Percentiles rank a stretch among this genome's conserved stretches.
These are phyloP conservation scores for Abrostola tripartita DNA, from an alignment of 2,888 invertebrate genomes.

Conservation along the genomic window DNA sequence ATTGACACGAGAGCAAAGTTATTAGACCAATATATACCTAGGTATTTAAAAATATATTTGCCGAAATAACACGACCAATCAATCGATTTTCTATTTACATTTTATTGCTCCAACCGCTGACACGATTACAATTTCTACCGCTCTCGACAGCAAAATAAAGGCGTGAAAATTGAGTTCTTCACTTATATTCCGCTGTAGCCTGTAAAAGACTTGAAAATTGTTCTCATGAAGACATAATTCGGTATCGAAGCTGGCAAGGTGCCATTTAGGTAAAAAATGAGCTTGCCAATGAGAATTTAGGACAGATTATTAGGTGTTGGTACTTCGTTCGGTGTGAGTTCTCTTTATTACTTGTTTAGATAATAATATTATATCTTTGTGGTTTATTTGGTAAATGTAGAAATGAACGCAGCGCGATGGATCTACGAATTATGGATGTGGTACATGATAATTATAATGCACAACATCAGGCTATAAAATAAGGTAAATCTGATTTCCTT, in stretches of 20 bases:
- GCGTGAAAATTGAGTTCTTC: not conserved
- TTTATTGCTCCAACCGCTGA: not conserved
- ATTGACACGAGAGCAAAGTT: too few species aligned
- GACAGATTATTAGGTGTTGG: constrained; percentile 20
- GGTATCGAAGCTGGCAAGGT: constrained; percentile 36
- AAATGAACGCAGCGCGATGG: too few species aligned
- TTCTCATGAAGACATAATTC: constrained; percentile 38
- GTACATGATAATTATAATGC: too few species aligned
- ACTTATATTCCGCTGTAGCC: constrained; percentile 5
- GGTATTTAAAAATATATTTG: too few species aligned
- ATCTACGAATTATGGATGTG: too few species aligned
- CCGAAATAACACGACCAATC: too few species aligned
- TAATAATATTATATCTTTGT: not conserved
- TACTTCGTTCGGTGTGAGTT: not conserved
- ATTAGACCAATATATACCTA: too few species aligned
- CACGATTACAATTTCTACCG: not conserved
- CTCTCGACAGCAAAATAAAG: not conserved
- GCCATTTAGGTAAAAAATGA: constrained; percentile 45
- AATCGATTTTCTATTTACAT: not conserved
- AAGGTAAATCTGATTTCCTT: too few species aligned
- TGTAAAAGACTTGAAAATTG: constrained; percentile 23
- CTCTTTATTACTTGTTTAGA: not conserved
- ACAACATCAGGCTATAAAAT: too few species aligned
- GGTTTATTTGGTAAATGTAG: not conserved
- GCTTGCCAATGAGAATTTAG: constrained; percentile 29